phyloP scores from a whole-genome alignment of 2,113 vertebrate species.

The Austrofundulus limnaeus region DNA sequence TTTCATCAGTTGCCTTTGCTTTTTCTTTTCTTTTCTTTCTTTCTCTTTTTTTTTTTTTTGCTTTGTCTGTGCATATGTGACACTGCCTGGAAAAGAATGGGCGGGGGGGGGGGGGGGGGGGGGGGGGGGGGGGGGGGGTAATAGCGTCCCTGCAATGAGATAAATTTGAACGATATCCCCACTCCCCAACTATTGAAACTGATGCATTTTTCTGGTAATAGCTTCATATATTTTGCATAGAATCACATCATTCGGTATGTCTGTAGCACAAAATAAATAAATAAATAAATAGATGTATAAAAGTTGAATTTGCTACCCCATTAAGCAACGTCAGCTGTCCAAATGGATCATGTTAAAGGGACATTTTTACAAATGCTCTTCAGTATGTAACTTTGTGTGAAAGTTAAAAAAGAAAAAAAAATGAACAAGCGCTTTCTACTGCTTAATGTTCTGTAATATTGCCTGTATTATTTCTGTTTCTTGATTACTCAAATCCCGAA shows the following conservation, averaged over 20 bases:
- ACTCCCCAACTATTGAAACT: slow-evolving; percentile 57
- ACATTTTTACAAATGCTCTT: slow-evolving; percentile 72
- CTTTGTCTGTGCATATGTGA: slow-evolving; percentile 66
- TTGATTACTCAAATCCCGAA: slow-evolving; percentile 45
- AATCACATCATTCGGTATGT: slow-evolving; percentile 67
- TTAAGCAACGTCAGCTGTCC: slow-evolving; percentile 73
- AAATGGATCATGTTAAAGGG: slow-evolving; percentile 67
- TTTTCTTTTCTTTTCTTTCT: too few relatives aligned
- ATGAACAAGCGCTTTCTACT: background rate
- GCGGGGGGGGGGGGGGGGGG: too few relatives aligned
- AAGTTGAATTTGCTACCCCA: slow-evolving; percentile 75
- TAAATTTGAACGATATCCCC: slow-evolving; percentile 3
- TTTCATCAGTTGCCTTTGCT: slow-evolving; percentile 81
- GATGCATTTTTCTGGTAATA: slow-evolving; percentile 69
- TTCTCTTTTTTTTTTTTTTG: slow-evolving; percentile 44
- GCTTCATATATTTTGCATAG: slow-evolving; percentile 77
- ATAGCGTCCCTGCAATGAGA: slow-evolving; percentile 66
- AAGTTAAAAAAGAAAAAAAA: slow-evolving; percentile 33
- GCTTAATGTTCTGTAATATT: slow-evolving; percentile 9
- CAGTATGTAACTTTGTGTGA: slow-evolving; percentile 66
- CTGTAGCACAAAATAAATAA: slow-evolving; percentile 63
- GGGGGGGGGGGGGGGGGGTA: too few relatives aligned
- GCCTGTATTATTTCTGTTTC: slow-evolving; percentile 33
- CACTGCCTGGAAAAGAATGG: slow-evolving; percentile 64
- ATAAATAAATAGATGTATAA: too few relatives aligned